Evolutionary conservation across 2,888 invertebrate genomes (phyloP), one percentile per base, ranked within the genome.

Genomic region (Gymnoscelis rufifasciata): DNA sequence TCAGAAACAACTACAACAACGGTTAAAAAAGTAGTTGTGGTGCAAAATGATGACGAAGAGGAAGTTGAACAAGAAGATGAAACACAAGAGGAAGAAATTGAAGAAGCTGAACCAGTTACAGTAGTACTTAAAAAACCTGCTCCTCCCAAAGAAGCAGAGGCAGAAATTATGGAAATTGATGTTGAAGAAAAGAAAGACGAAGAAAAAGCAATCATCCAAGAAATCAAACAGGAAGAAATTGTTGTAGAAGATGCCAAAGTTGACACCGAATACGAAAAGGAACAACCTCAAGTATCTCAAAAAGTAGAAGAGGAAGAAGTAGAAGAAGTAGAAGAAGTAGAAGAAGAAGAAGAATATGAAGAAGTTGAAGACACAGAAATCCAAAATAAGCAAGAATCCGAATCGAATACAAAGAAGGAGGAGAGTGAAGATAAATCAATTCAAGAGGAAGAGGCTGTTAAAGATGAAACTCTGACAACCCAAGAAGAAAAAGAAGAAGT

Each of bases 1-100:
- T 70, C 76, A 12, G 81, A 82, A 56, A 70, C 72, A 1, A 75
- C 67, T 7, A 74, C 74, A 4, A 74, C 73, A n/a, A 73, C 75
- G 7, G 67, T 68, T 1, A 78, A 80, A 54, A 82, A 82, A 51
- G 75, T 83, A 4, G 71, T 79, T 0, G 63, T 82, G 10, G 64
- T 77, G 19, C 70, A 83, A 59, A 50, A 59, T 29, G 68, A 73
- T 11, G 68, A 74, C 36, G 66, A 71, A 26, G 60, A 71, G 11
- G 67, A 76, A 47, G 63, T 71, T 37, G 68, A 67, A 50, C 66
- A 62, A 42, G 66, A 64, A 36, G 68, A 62, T 46, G 70, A 63
- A 45, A 68, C 64, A 47, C 69, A 67, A 47, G 57, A 63, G 27
- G 62, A 64, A 45, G 66, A 66, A 41, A 45, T 54, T 10, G 62